Percentiles rank a stretch among this genome's conserved stretches.
Conservation (phyloP, 2,113 vertebrate species). For the Saguinus imperator region DNA sequence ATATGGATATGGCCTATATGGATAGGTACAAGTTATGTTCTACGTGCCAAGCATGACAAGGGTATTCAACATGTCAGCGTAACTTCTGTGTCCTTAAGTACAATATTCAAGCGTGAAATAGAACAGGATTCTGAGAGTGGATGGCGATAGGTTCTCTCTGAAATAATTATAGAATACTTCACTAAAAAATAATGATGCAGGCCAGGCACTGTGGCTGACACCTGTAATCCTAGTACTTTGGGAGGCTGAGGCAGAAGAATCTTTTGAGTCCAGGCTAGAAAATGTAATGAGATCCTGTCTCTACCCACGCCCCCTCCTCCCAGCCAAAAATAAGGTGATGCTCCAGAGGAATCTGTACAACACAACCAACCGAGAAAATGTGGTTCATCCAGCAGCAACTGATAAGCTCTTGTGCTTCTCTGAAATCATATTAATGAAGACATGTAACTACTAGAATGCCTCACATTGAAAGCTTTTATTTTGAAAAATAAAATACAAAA, state of each 20-base stretch:
- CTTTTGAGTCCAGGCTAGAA: no score
- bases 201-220: no score
- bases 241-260: no score
- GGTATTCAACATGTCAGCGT: not conserved
- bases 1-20: not conserved
- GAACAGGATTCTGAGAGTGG: not conserved
- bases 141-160: not conserved
- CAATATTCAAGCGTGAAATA: not conserved
- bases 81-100: not conserved
- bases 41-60: not conserved
- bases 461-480: conserved; percentile 90
- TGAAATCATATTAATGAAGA: not conserved
- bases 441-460: not conserved
- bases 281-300: no score
- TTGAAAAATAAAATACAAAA: conserved; percentile 93
- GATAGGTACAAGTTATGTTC: not conserved
- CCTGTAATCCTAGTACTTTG: no score
- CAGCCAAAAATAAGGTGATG: not conserved
- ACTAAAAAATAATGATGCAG: not conserved
- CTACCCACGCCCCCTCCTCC: not conserved
- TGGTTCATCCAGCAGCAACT: not conserved
- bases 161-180: not conserved
- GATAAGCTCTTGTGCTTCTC: not conserved
- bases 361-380: not conserved
- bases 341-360: not conserved